Evolutionary conservation across 1,140 invertebrate genomes (phyloP).

Genomic region (Drosophila kohkoa): DNA sequence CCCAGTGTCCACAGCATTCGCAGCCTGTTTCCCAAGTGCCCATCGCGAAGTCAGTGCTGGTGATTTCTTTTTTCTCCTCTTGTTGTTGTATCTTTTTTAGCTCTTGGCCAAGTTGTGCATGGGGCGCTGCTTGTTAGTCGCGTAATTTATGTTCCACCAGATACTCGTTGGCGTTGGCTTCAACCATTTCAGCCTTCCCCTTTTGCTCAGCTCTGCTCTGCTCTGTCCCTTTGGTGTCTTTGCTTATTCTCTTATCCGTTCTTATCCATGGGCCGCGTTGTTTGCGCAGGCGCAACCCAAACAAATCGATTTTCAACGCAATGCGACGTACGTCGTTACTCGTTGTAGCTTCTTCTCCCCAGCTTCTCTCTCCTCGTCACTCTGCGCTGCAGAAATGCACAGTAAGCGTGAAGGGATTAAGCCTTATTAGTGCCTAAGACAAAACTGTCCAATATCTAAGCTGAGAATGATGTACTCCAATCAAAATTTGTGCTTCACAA

Average conservation of each 20-base stretch:
- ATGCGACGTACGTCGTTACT: slow-evolving; percentile 59
- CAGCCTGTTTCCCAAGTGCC: slow-evolving; percentile 63
- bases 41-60: slow-evolving; percentile 10
- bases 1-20: slow-evolving; percentile 21
- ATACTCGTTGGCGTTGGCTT: slow-evolving; percentile 82
- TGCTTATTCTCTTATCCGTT: slow-evolving; percentile 81
- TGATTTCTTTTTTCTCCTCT: slow-evolving; percentile 24
- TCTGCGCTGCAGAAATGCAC: slow-evolving; percentile 55
- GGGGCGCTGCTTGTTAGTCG: slow-evolving; percentile 83
- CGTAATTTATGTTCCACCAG: slow-evolving; percentile 84
- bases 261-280: slow-evolving; percentile 79
- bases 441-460: slow-evolving; percentile 24
- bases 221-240: slow-evolving; percentile 52
- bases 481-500: not conserved
- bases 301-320: slow-evolving; percentile 85
- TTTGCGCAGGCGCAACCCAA: slow-evolving; percentile 84
- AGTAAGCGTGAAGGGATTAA: slow-evolving; percentile 82
- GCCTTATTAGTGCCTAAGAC: slow-evolving; percentile 67
- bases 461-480: not conserved
- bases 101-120: slow-evolving; percentile 59
- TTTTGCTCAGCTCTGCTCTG: not conserved
- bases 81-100: slow-evolving; percentile 71
- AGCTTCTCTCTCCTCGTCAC: not conserved
- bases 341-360: slow-evolving; percentile 2
- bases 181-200: slow-evolving; percentile 39